Base-by-base conservation (phyloP, 2,113 vertebrate species). In the Siniperca knerii region DNA sequence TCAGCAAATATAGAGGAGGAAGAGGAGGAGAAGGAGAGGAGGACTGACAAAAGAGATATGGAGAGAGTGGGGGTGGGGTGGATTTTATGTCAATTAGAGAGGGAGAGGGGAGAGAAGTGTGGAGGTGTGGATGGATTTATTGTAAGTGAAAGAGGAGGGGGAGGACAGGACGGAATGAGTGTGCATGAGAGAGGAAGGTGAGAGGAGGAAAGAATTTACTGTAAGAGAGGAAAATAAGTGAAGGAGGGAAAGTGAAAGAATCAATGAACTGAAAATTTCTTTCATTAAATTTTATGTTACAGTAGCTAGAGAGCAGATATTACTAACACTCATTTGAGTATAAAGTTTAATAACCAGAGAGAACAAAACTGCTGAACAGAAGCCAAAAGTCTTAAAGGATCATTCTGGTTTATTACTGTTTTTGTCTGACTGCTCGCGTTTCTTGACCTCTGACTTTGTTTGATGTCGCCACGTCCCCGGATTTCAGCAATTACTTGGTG, bases 1-100 rank as follows among this genome's bases (percentile, higher is more conserved):
- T 92, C 87, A 91, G 89, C 85, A 88, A 42, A 86, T 77, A 89
- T 73, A 66, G 75, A 89, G 62, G 79, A 86, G 74, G 75, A 71
- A 44, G 83, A 57, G 62, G 57, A 54, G 58, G 20, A 61, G 70
- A 58, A 57, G 52, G 70, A 46, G n/a, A 60, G 35, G 65, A 37
- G 40, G 61, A 57, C 65, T 67, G 25, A 52, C 0, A 3, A 11
- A 13, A 21, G 58, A 52, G 16, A 33, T 2, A 37, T 42, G 50
- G 13, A 20, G 44, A 11, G 33, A 23, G 48, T 62, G 42, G 42
- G 46, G 16, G 67, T 33, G n/a, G 60, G 55, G 25, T 13, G 77
- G 11, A 44, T 23, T 61, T 77, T 71, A 62, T 70, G 83, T 85
- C 79, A 65, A 62, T 69, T 78, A 87, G 70, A 65, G 67, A 9